Conservation (phyloP, 2,797 vertebrate genomes). For the Pantherophis vulpinus region DNA sequence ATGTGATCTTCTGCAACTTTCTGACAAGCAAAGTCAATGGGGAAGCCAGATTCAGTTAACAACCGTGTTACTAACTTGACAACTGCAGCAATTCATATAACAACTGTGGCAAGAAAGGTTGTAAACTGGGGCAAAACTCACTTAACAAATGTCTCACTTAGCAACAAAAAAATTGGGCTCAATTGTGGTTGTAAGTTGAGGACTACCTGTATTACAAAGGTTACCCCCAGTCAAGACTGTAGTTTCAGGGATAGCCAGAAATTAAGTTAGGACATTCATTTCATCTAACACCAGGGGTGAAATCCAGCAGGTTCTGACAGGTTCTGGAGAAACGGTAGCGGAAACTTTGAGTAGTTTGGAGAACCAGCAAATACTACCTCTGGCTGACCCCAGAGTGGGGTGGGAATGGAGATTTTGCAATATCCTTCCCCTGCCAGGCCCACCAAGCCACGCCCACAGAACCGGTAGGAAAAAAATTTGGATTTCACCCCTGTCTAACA, state of each 20-base stretch:
- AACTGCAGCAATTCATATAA: background rate
- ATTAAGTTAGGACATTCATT: background rate
- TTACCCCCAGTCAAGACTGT: background rate
- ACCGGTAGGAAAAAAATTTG: too few species aligned
- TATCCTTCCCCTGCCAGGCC: too few species aligned
- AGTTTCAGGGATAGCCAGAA: background rate
- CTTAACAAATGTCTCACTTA: background rate
- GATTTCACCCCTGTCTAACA: background rate
- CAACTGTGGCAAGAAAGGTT: background rate
- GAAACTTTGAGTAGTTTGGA: too few species aligned
- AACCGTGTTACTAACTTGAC: background rate
- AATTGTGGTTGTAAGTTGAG: background rate
- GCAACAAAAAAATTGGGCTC: background rate
- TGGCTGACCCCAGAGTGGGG: too few species aligned
- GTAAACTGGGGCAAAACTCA: background rate
- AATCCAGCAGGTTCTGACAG: too few species aligned
- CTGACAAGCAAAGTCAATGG: background rate
- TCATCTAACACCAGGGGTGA: background rate
- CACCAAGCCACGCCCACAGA: too few species aligned
- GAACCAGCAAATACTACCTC: too few species aligned
- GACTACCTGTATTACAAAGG: background rate
- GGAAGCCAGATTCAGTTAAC: background rate
- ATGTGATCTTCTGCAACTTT: background rate
- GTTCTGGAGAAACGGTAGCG: too few species aligned
- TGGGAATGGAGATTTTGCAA: too few species aligned